Percentiles rank a stretch among this genome's conserved stretches.
These are phyloP conservation scores for Heliconius eleuchia DNA, from an alignment of 1,140 invertebrate species.

Conservation along the genomic window DNA sequence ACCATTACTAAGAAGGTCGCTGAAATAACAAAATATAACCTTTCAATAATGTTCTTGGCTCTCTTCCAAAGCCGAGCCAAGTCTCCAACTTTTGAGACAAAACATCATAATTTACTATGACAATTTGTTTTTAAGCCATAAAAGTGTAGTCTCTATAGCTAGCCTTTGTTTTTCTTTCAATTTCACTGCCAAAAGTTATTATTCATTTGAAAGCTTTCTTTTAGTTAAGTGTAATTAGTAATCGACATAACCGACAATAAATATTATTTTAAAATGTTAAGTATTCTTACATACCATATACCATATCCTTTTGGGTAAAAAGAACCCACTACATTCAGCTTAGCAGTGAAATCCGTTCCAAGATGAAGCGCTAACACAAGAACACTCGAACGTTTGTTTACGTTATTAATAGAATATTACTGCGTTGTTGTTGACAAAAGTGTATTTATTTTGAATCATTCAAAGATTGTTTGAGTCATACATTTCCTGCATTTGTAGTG, in stretches of 20 bases:
- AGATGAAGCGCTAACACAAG: no score
- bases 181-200: not conserved
- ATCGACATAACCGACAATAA: no score
- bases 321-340: not conserved
- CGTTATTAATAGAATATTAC: not conserved
- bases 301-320: no score
- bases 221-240: no score
- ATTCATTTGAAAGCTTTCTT: not conserved
- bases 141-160: not conserved
- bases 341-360: no score
- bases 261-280: no score
- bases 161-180: not conserved
- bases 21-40: conserved; percentile 8
- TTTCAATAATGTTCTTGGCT: not conserved
- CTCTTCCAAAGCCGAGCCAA: not conserved
- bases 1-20: not conserved
- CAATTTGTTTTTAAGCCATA: conserved; percentile 10
- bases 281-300: no score
- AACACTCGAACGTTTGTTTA: not conserved
- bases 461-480: not conserved
- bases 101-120: not conserved
- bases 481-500: not conserved
- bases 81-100: conserved; percentile 10
- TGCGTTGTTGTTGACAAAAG: not conserved
- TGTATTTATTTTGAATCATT: conserved; percentile 1